Evolutionary conservation across 2,113 vertebrate species (phyloP).

Genomic region (Apaloderma vittatum): DNA sequence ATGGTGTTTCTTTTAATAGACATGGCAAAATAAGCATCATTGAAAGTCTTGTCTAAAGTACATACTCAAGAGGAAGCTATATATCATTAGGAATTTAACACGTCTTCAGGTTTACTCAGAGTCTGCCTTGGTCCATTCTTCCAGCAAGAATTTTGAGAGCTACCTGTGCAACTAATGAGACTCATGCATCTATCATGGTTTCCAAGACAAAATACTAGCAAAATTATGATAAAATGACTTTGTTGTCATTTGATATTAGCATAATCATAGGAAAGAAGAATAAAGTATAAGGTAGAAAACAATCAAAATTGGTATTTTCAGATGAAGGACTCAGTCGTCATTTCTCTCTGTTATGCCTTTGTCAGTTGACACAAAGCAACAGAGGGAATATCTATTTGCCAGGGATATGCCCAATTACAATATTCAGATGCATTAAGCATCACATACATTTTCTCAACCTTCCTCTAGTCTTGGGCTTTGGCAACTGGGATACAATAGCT

Average conservation of each 20-base stretch:
- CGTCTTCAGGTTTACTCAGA: not conserved
- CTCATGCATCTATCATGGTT: not conserved
- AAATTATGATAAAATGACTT: not conserved
- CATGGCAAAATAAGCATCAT: not conserved
- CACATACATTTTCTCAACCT: not conserved
- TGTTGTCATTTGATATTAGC: not conserved
- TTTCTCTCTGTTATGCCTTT: not conserved
- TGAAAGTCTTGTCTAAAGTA: not conserved
- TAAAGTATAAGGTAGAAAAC: not conserved
- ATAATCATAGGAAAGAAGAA: not conserved
- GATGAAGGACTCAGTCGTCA: not conserved
- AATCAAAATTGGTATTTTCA: not conserved
- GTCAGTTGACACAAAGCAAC: not conserved
- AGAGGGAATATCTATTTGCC: not conserved
- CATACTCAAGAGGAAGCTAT: not conserved
- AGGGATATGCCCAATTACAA: not conserved
- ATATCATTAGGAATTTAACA: not conserved
- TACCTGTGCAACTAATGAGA: not conserved
- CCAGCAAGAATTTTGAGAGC: not conserved
- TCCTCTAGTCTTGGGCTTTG: not conserved
- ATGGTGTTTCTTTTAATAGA: not conserved
- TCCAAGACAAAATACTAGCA: not conserved
- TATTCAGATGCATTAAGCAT: not conserved
- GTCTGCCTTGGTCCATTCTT: not conserved
- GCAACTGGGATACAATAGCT: not conserved